Evolutionary conservation across 2,888 invertebrate species (phyloP).

Genomic region (Chymomyza amoena): DNA sequence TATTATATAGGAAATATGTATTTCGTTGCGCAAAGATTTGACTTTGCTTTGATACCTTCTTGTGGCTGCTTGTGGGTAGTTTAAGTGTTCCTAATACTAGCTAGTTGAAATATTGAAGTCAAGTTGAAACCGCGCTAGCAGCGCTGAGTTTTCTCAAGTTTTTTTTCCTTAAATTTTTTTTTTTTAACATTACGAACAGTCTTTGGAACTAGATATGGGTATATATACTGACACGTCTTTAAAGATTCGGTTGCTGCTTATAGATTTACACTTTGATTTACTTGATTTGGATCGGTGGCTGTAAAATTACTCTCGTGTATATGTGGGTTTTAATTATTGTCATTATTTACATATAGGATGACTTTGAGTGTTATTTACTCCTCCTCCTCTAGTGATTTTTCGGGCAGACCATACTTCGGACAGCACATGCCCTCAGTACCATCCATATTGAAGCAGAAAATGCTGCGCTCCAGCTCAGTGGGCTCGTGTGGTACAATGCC

Average conservation of each 20-base stretch:
- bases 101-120: constrained; percentile 10
- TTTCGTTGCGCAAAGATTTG: neutral
- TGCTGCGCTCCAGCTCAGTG: constrained; percentile 86
- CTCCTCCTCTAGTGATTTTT: constrained; percentile 78
- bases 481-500: constrained; percentile 92
- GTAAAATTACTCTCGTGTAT: neutral
- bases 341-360: constrained; percentile 57
- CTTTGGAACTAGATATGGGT: constrained; percentile 52
- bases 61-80: neutral
- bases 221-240: constrained; percentile 9
- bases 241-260: constrained; percentile 22
- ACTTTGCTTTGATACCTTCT: neutral
- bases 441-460: constrained; percentile 91
- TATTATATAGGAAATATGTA: neutral
- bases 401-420: constrained; percentile 81
- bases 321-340: constrained; percentile 44
- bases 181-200: constrained; percentile 41
- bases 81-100: constrained; percentile 24
- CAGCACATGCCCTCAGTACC: constrained; percentile 91
- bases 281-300: constrained; percentile 22
- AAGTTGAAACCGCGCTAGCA: constrained; percentile 35
- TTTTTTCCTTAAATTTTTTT: constrained; percentile 8
- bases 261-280: constrained; percentile 8
- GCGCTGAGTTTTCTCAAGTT: constrained; percentile 26
- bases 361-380: constrained; percentile 62